Conservation (phyloP, 1,140 invertebrate genomes). For the Druon quercuslanigerum region DNA sequence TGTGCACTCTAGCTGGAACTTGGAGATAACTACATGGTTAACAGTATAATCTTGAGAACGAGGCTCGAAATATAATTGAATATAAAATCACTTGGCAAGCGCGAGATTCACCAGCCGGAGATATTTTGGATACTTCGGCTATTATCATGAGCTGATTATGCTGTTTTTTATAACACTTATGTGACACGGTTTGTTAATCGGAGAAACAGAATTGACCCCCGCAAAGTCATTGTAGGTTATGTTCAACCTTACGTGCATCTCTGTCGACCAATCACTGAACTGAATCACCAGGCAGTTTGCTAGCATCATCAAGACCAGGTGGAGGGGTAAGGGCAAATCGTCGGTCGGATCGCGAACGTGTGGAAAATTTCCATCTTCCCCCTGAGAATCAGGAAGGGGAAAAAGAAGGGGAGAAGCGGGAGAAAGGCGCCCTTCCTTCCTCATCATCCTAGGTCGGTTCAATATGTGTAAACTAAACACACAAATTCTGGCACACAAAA, state of each 20-base stretch:
- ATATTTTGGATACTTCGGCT: too few species aligned
- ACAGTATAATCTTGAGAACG: too few species aligned
- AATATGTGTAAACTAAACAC: background rate
- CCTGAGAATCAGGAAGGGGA: background rate
- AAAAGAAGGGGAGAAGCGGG: conserved; percentile 11
- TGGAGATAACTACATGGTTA: too few species aligned
- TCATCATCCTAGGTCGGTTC: conserved; percentile 2
- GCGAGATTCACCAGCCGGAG: background rate
- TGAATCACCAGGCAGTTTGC: too few species aligned
- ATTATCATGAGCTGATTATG: background rate
- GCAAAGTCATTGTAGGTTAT: conserved; percentile 4
- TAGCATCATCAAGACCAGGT: background rate
- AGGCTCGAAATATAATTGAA: too few species aligned
- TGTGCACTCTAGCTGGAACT: too few species aligned
- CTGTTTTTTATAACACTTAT: background rate
- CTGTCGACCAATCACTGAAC: background rate
- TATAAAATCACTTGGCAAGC: background rate
- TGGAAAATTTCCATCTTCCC: conserved; percentile 21
- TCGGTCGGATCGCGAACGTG: background rate
- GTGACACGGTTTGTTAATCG: too few species aligned
- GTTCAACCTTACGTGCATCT: background rate
- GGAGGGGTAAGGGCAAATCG: conserved; percentile 27
- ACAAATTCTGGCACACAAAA: conserved; percentile 19
- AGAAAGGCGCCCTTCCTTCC: conserved; percentile 22
- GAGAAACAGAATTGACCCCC: background rate